Evolutionary conservation across 2,113 vertebrate genomes (phyloP), one percentile per base, ranked within the genome.

Genomic region (Conger conger): DNA sequence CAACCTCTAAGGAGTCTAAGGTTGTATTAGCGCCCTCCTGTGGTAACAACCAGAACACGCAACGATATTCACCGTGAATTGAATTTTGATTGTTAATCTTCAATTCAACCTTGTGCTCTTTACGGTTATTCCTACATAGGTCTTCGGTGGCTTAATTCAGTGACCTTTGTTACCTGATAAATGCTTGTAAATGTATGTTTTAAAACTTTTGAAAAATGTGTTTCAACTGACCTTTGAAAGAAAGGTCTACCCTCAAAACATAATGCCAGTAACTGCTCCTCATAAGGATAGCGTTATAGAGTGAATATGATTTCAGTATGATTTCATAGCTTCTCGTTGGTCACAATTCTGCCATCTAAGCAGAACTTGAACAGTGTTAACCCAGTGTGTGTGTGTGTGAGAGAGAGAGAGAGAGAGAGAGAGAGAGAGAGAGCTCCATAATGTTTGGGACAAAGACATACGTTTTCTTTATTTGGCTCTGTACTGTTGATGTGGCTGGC

Each of bases 321-420:
- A 85, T 84, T n/a, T 79, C 81, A 83, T 85, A 89, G 88, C 88
- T 90, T 88, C 87, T 87, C 83, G 88, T 78, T 88, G 40, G 40
- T 86, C 92, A 89, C 84, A 82, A 88, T 89, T 87, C 89, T 57
- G 87, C 57, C 86, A 42, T 87, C 82, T 42, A 80, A 85, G 80
- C 87, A 45, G 35, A 83, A 87, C 87, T 92, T 91, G 40, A 73
- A 85, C 85, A 86, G 86, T 86, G 76, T 87, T 87, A 89, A 83
- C 82, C 53, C 27, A 30, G 85, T 35, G 77, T 68, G 4, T 7
- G 6, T 68, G 20, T 68, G 4, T 5, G 27, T n/a, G n/a, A n/a
- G n/a, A n/a, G n/a, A n/a, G n/a, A n/a, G n/a, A n/a, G n/a, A n/a
- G n/a, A n/a, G n/a, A n/a, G n/a, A n/a, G n/a, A n/a, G n/a, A n/a